Percentiles rank a stretch among this genome's conserved stretches.
phyloP scores from a whole-genome alignment of 1,140 invertebrate species.

The Chymomyza costata region DNA sequence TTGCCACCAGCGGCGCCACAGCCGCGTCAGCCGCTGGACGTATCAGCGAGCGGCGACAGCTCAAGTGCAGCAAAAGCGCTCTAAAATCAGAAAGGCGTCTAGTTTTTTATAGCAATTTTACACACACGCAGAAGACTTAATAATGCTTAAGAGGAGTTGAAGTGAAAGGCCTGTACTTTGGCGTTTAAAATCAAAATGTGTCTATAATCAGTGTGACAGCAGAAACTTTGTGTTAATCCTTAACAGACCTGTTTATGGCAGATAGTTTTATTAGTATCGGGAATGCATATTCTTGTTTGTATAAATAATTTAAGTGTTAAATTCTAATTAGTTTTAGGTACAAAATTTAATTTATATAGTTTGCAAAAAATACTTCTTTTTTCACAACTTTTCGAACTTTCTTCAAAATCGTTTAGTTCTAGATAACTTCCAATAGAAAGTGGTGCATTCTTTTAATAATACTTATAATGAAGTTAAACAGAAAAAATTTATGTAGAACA shows the following conservation, averaged over 20 bases:
- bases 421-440: too few relatives aligned
- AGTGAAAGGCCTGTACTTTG: not conserved
- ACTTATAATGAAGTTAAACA: too few relatives aligned
- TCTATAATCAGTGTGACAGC: not conserved
- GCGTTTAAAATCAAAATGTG: conserved; percentile 18
- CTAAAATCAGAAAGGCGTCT: conserved; percentile 13
- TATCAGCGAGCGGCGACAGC: conserved; percentile 13
- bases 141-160: conserved; percentile 50
- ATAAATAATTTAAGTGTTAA: conserved; percentile 67
- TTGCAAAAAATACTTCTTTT: too few relatives aligned
- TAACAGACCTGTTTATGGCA: conserved; percentile 15
- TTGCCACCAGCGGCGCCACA: conserved; percentile 26
- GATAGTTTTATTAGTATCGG: conserved; percentile 20
- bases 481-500: too few relatives aligned
- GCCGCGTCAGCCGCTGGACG: conserved; percentile 46
- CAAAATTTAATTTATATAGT: conserved; percentile 55
- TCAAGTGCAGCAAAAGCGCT: conserved; percentile 3
- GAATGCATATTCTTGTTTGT: conserved; percentile 31
- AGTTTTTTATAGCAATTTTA: conserved; percentile 70
- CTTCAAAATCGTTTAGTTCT: too few relatives aligned
- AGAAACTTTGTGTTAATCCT: not conserved
- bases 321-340: conserved; percentile 48
- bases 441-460: too few relatives aligned
- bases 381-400: too few relatives aligned
- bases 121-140: conserved; percentile 67